Base-by-base conservation (phyloP, 2,888 invertebrate species). In the Chalcosyrphus nemorum region DNA sequence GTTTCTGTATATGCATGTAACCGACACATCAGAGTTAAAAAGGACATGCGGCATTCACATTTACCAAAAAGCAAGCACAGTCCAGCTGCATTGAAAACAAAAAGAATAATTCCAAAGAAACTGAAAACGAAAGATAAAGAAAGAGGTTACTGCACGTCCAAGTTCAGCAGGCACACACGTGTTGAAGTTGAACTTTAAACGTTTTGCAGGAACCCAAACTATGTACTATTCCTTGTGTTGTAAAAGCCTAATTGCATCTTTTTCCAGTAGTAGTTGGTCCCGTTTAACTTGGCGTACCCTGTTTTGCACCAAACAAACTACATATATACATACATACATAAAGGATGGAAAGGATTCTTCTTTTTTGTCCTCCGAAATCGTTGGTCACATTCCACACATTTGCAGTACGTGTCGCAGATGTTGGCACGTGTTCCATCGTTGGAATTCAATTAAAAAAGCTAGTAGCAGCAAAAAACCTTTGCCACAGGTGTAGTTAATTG, bases 371-470 rank as follows among this genome's bases (percentile, higher is more conserved):
- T 54, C 9, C 71, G 17, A 50, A 68, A 70, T 68, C 74, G 68
- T 74, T 75, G 74, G 84, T 84, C 84, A 84, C 84, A 84, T 84
- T 84, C 80, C 74, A 80, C 41, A 80, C 80, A 84, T 84, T 84
- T 84, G 74, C 74, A 75, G 74, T 80, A 84, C 84, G 84, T 84
- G 84, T 74, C 80, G 80, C 84, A 84, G 80, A 84, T 84, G 80
- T 78, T 86, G 75, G 70, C 76, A 74, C 81, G 77, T 68, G 74
- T 81, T 61, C 71, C 81, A 77, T 89, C 78, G 86, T 84, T 87
- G 86, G 75, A 86, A 87, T 90, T 89, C 90, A 90, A 90, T 90
- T 90, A 90, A 90, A 90, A 89, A 71, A 41, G 88, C 87, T n/a
- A 32, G 32, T 9, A 32, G 32, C 32, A 32, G 32, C 7, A 54